Conservation (phyloP, 1,140 invertebrate species). For the Aphis gossypii region DNA sequence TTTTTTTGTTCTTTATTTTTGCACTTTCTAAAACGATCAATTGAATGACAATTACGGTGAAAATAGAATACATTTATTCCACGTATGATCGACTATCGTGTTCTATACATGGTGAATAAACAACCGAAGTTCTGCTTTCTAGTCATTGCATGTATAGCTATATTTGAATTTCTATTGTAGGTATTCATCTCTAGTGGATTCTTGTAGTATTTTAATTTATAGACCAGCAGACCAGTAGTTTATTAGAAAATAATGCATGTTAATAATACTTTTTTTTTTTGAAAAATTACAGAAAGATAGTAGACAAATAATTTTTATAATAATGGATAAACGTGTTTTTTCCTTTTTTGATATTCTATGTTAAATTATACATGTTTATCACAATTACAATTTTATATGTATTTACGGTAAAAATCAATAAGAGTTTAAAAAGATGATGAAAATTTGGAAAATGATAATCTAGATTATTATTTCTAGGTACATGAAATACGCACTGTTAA, state of each 20-base stretch:
- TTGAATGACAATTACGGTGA: constrained; percentile 1
- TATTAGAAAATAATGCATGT: neutral
- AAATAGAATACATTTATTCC: constrained; percentile 10
- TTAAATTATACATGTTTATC: neutral
- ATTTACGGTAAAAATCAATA: neutral
- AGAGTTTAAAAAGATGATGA: neutral
- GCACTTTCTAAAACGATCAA: neutral
- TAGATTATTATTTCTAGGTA: neutral
- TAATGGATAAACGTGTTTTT: neutral
- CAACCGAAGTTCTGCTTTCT: neutral
- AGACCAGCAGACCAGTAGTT: neutral
- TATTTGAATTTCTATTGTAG: constrained; percentile 21
- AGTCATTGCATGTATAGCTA: neutral
- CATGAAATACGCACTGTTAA: neutral
- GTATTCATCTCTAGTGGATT: neutral
- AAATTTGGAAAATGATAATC: neutral
- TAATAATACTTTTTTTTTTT: neutral
- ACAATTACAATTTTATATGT: neutral
- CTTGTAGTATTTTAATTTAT: neutral
- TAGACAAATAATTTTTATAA: neutral
- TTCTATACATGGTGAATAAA: constrained; percentile 6
- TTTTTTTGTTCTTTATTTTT: neutral
- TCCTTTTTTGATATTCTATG: neutral
- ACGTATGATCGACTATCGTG: neutral
- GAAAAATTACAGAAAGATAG: neutral